phyloP scores from a whole-genome alignment of 1,140 invertebrate genomes.

The Mactra quadrangularis region DNA sequence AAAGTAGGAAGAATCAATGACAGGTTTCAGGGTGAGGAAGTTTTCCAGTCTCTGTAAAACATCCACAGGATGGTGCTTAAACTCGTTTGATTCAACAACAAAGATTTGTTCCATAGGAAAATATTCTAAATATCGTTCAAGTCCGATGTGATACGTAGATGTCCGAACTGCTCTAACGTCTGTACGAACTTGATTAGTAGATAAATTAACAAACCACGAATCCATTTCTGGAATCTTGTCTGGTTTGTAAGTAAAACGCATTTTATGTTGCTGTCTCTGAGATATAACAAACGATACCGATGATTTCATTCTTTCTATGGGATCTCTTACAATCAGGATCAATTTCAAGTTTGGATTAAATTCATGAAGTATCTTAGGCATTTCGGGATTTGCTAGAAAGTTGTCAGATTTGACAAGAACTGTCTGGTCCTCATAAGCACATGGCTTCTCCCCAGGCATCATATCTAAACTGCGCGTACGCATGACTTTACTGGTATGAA shows the following conservation, averaged over 20 bases:
- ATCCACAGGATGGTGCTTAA: background rate
- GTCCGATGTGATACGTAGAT: background rate
- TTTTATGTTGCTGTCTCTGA: conserved; percentile 8
- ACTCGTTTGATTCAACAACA: conserved; percentile 1
- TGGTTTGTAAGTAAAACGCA: conserved; percentile 1
- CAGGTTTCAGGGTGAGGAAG: background rate
- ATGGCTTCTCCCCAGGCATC: background rate
- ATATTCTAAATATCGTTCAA: background rate
- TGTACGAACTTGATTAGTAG: background rate
- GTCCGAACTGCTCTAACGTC: background rate
- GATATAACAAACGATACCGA: background rate
- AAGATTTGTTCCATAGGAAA: conserved; percentile 18
- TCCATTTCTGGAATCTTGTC: conserved; percentile 11
- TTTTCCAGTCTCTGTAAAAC: conserved; percentile 14
- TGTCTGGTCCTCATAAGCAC: conserved; percentile 1
- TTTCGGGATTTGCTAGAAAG: background rate
- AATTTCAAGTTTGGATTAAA: conserved; percentile 10
- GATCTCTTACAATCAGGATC: conserved; percentile 16
- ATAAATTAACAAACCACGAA: background rate
- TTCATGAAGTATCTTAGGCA: background rate
- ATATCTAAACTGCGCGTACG: too few relatives aligned
- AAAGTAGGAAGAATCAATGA: background rate
- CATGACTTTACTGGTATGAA: background rate
- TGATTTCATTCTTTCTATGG: background rate
- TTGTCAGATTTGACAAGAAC: conserved; percentile 6